phyloP scores from a whole-genome alignment of 1,140 invertebrate species.

The Drosophila pruinosa region DNA sequence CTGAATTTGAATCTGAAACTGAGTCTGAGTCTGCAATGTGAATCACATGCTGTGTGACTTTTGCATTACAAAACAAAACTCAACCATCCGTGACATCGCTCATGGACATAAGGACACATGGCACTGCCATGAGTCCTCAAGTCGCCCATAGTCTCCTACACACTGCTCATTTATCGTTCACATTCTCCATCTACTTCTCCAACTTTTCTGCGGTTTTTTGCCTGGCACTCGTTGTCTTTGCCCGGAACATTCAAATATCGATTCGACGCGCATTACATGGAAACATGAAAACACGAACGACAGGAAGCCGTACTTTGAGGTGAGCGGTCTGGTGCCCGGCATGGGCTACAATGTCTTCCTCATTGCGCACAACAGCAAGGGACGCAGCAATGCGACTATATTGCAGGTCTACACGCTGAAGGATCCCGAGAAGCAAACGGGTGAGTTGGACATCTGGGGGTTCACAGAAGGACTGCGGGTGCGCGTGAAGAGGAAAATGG shows the following conservation, averaged over 20 bases:
- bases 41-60: slow-evolving; percentile 77
- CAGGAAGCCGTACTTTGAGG: slow-evolving; percentile 86
- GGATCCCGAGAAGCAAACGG: slow-evolving; percentile 90
- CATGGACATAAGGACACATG: slow-evolving; percentile 1
- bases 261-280: slow-evolving; percentile 51
- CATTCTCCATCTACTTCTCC: slow-evolving; percentile 28
- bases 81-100: slow-evolving; percentile 63
- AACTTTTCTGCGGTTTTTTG: slow-evolving; percentile 33
- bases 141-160: neutral
- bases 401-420: slow-evolving; percentile 89
- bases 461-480: slow-evolving; percentile 17
- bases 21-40: too few species aligned
- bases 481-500: slow-evolving; percentile 27
- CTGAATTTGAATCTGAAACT: slow-evolving; percentile 52
- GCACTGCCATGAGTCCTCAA: slow-evolving; percentile 1
- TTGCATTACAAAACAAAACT: slow-evolving; percentile 67
- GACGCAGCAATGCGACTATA: slow-evolving; percentile 86
- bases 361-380: slow-evolving; percentile 90
- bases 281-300: neutral
- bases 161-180: slow-evolving; percentile 57
- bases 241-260: slow-evolving; percentile 66
- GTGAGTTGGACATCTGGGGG: slow-evolving; percentile 83
- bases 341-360: slow-evolving; percentile 87
- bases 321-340: slow-evolving; percentile 87
- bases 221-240: slow-evolving; percentile 8